Evolutionary conservation across 2,888 invertebrate species (phyloP).

Genomic region (Plusia festucae): DNA sequence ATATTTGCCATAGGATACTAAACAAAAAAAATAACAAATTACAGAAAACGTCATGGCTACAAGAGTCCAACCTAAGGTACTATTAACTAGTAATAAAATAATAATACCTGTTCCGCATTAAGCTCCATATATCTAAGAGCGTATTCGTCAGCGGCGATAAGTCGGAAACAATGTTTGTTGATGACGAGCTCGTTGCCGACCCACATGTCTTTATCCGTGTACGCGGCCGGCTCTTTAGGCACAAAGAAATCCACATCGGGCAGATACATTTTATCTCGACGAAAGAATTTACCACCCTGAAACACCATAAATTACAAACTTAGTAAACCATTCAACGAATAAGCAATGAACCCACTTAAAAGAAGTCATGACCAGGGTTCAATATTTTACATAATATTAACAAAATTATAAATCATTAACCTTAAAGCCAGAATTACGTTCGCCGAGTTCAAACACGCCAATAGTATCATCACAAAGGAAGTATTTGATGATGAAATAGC

Average conservation of each 20-base stretch:
- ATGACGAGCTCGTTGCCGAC: slow-evolving; percentile 94
- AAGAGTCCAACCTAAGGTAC: neutral
- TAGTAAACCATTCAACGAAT: neutral
- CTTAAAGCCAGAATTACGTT: slow-evolving; percentile 92
- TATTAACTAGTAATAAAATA: neutral
- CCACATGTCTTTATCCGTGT: slow-evolving; percentile 94
- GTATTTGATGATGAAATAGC: slow-evolving; percentile 95
- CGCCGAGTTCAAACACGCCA: slow-evolving; percentile 93
- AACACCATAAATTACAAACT: slow-evolving; percentile 10
- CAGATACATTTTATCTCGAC: slow-evolving; percentile 91
- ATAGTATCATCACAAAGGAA: slow-evolving; percentile 95
- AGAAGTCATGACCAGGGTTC: neutral
- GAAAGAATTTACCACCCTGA: slow-evolving; percentile 91
- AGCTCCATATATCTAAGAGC: slow-evolving; percentile 96
- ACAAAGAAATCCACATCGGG: slow-evolving; percentile 93
- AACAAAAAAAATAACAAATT: slow-evolving; percentile 28
- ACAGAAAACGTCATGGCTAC: neutral
- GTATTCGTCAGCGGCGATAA: slow-evolving; percentile 95
- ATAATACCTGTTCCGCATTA: slow-evolving; percentile 91
- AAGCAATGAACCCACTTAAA: neutral
- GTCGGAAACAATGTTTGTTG: slow-evolving; percentile 93
- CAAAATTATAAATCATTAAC: slow-evolving; percentile 57
- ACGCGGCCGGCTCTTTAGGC: slow-evolving; percentile 92
- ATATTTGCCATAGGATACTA: slow-evolving; percentile 94
- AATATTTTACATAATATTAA: neutral